Evolutionary conservation across 2,888 invertebrate genomes (phyloP).

Genomic region (Axea sp.): DNA sequence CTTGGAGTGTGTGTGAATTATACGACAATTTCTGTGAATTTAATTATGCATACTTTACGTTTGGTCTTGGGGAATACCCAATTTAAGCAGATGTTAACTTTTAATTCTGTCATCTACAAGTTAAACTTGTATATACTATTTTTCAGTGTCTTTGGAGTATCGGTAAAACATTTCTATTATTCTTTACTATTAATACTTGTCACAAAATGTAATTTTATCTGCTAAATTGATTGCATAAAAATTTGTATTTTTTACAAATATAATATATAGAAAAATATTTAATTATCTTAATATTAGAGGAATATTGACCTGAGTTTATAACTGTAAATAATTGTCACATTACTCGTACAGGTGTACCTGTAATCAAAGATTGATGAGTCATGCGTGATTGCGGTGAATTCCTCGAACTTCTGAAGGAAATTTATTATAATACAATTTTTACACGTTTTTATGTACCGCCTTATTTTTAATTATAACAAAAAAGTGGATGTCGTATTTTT

Average conservation of each 20-base stretch:
- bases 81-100: not conserved
- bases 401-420: slow-evolving; percentile 16
- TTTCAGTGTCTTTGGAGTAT: no score
- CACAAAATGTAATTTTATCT: no score
- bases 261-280: no score
- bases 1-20: slow-evolving; percentile 1
- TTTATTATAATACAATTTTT: slow-evolving; percentile 21
- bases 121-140: no score
- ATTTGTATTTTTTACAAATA: no score
- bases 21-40: slow-evolving; percentile 18
- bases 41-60: not conserved
- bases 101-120: not conserved
- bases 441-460: no score
- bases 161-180: no score
- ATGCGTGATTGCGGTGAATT: slow-evolving; percentile 27
- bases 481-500: no score
- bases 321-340: slow-evolving; percentile 20
- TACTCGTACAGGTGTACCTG: slow-evolving; percentile 7
- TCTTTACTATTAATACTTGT: no score
- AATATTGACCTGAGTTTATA: slow-evolving; percentile 25
- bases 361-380: slow-evolving; percentile 32
- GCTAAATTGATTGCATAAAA: no score
- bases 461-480: no score
- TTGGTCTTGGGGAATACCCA: not conserved
- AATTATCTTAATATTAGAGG: not conserved